Evolutionary conservation across 1,140 invertebrate genomes (phyloP).

Genomic region (Drosophila nasuta): DNA sequence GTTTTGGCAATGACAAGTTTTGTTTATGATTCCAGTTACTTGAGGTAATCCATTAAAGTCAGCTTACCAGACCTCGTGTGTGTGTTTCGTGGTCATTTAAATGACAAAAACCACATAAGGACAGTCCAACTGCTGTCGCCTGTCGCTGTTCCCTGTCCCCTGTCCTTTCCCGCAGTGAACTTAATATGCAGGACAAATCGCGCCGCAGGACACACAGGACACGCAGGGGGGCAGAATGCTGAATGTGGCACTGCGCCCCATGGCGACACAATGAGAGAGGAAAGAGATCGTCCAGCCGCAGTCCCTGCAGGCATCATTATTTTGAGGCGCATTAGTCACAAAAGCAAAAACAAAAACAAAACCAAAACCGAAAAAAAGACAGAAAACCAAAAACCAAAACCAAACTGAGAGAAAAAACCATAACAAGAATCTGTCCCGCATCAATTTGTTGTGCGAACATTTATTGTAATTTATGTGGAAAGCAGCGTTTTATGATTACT

Average conservation of each 20-base stretch:
- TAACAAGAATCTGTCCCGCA: slow-evolving; percentile 52
- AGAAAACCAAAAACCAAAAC: too few species aligned
- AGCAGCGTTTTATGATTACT: slow-evolving; percentile 72
- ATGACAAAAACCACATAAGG: slow-evolving; percentile 36
- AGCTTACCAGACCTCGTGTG: slow-evolving; percentile 15
- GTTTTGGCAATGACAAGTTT: slow-evolving; percentile 1
- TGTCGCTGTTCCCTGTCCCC: too few species aligned
- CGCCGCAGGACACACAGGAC: slow-evolving; percentile 40
- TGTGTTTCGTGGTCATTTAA: slow-evolving; percentile 28
- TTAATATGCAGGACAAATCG: slow-evolving; percentile 62
- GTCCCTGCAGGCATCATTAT: slow-evolving; percentile 39
- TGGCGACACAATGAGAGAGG: neutral
- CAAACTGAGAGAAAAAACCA: too few species aligned
- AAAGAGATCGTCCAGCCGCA: slow-evolving; percentile 3
- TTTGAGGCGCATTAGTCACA: slow-evolving; percentile 36
- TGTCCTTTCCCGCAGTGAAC: slow-evolving; percentile 31
- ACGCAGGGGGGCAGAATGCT: slow-evolving; percentile 11
- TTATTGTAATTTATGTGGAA: slow-evolving; percentile 78
- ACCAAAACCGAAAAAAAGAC: neutral
- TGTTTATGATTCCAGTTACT: slow-evolving; percentile 11
- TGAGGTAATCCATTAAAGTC: slow-evolving; percentile 20
- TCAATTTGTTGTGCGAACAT: slow-evolving; percentile 67
- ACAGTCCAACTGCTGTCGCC: neutral
- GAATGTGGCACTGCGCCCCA: slow-evolving; percentile 28
- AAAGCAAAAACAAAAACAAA: slow-evolving; percentile 12